Base-by-base conservation (phyloP, 2,113 vertebrate genomes). In the Actenoides hombroni region DNA sequence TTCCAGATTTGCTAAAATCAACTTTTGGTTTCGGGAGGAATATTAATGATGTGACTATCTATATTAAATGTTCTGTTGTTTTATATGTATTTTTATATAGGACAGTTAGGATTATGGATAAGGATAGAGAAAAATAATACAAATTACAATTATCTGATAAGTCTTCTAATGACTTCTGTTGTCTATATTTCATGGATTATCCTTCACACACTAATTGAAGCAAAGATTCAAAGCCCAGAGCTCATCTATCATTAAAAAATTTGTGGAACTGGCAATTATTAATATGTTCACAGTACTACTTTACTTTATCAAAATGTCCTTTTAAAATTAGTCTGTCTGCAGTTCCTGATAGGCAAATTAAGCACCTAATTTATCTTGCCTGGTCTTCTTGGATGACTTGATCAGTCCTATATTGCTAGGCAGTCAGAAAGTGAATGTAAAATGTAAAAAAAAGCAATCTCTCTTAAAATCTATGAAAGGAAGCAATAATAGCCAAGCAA, bases 281-380 rank as follows among this genome's bases (percentile, higher is more conserved):
- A 96, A 89, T 97, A 91, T 31, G 86, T 88, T 88, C 90, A 91
- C 49, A 81, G 70, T 71, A 88, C 88, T 89, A 79, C 90, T 94
- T 97, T 97, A 97, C 94, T 98, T 97, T 93, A 98, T 97, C 94
- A 98, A 98, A 95, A 96, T 94, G 95, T 97, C 96, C 74, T 95
- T 94, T 96, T 92, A 88, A 97, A 98, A 98, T 98, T 97, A 98
- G 96, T 82, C 95, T 97, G 93, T 94, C 97, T 97, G 86, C 93
- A 96, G 91, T 78, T 95, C 69, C 94, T 96, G 92, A 92, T 85
- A 57, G 97, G 96, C 94, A 97, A 97, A 98, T 98, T 97, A 97
- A 97, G 93, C 91, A 93, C 88, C 90, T 97, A 97, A 97, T 98
- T 98, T 97, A 97, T 98, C 93, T 97, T 97, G 92, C 93, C 93